Percentiles rank a stretch among this genome's conserved stretches.
Evolutionary conservation across 2,888 invertebrate species (phyloP).

Genomic region (Nemurella pictetii): DNA sequence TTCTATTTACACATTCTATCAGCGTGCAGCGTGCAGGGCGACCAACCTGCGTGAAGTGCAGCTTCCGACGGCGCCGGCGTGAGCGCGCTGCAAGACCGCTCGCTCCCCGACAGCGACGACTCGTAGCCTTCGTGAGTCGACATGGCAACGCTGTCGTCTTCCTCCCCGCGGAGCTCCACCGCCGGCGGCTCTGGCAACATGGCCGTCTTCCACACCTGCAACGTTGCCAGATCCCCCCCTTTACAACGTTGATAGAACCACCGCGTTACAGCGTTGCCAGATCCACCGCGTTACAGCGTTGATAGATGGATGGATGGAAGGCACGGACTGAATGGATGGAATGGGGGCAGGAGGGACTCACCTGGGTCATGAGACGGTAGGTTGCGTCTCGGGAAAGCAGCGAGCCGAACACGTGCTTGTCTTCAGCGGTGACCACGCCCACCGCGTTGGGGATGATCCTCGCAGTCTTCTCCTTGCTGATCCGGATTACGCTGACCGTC

Average conservation of each 20-base stretch:
- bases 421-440: slow-evolving; percentile 80
- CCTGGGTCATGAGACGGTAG: slow-evolving; percentile 82
- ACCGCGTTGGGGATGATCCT: slow-evolving; percentile 94
- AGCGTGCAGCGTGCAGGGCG: no score
- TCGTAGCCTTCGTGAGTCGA: slow-evolving; percentile 49
- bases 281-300: no score
- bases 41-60: not conserved
- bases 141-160: not conserved
- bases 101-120: slow-evolving; percentile 54
- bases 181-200: slow-evolving; percentile 51
- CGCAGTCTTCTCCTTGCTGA: slow-evolving; percentile 92
- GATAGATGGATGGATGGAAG: no score
- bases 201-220: slow-evolving; percentile 71
- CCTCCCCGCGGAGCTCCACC: slow-evolving; percentile 37
- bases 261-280: no score
- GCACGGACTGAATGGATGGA: no score
- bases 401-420: slow-evolving; percentile 85
- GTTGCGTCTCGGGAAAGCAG: slow-evolving; percentile 87
- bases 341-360: slow-evolving; percentile 48
- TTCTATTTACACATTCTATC: no score
- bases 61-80: not conserved
- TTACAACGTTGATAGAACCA: no score
- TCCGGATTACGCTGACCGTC: slow-evolving; percentile 78
- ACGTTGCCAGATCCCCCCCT: no score
- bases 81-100: slow-evolving; percentile 45